These are phyloP conservation scores for Alligator sinensis DNA, from an alignment of 2,113 vertebrate genomes.

Conservation along the genomic window DNA sequence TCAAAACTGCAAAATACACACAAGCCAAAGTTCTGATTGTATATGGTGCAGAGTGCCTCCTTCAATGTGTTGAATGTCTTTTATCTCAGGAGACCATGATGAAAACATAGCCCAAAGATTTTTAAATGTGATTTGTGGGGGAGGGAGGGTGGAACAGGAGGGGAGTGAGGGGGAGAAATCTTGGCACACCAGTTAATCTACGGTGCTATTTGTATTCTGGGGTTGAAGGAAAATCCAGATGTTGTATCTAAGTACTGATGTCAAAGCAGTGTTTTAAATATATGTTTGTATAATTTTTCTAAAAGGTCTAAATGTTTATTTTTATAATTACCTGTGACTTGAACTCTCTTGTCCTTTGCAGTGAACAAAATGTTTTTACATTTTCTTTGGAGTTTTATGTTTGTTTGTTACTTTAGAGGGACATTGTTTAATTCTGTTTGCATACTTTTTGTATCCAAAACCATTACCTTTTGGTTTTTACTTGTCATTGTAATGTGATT, in stretches of 20 bases:
- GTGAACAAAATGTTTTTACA: background rate
- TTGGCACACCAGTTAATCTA: rapidly evolving
- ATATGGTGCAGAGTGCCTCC: rapidly evolving
- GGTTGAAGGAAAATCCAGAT: background rate
- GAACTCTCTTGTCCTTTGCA: background rate
- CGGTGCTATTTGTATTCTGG: background rate
- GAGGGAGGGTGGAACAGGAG: background rate
- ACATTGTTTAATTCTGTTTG: too few species aligned
- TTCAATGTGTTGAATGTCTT: background rate
- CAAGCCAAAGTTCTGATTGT: background rate
- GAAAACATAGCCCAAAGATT: background rate
- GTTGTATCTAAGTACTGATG: background rate
- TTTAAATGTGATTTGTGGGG: rapidly evolving
- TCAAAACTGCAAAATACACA: background rate
- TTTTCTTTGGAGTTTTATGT: background rate
- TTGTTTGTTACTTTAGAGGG: rapidly evolving
- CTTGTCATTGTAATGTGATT: rapidly evolving
- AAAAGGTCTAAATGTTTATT: background rate
- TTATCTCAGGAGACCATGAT: rapidly evolving
- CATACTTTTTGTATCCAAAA: background rate
- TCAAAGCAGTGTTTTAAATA: background rate
- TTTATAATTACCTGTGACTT: background rate
- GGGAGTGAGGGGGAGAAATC: rapidly evolving
- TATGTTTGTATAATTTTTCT: background rate
- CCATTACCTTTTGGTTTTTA: background rate